A percentile compares a stretch with the other conserved stretches of the same genome.
Evolutionary conservation across 2,113 vertebrate genomes (phyloP).

Genomic region (Odontesthes bonariensis): DNA sequence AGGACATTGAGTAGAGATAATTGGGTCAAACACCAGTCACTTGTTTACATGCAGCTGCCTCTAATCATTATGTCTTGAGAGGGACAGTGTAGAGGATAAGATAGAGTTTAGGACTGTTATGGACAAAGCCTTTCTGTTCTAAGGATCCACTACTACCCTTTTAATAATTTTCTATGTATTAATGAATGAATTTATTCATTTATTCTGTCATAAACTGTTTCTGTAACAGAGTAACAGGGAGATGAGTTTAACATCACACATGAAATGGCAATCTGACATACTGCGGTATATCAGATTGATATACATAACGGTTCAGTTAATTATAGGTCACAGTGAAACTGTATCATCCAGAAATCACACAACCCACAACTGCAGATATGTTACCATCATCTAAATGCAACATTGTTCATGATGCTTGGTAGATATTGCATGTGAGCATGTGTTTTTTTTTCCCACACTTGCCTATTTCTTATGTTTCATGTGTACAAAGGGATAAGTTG

Average conservation of each 20-base stretch:
- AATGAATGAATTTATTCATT: no score
- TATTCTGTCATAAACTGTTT: no score
- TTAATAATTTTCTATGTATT: no score
- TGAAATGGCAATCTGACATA: background rate
- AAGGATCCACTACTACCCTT: background rate
- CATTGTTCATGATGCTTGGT: background rate
- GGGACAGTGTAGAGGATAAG: constrained; percentile 13
- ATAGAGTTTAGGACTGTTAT: background rate
- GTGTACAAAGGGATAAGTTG: constrained; percentile 12
- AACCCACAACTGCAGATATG: background rate
- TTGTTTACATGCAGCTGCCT: constrained; percentile 50
- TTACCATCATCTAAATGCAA: background rate
- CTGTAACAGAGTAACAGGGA: no score
- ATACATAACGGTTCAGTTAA: background rate
- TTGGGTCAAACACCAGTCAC: constrained; percentile 32
- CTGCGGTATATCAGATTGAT: no score
- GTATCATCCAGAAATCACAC: background rate
- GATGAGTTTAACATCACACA: no score
- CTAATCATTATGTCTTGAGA: constrained; percentile 38
- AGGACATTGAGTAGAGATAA: constrained; percentile 30
- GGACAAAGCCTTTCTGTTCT: constrained; percentile 8
- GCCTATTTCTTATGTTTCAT: constrained; percentile 6
- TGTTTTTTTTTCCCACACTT: constrained; percentile 17
- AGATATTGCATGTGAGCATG: constrained; percentile 23
- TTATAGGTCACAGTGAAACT: background rate